These are phyloP conservation scores for Garrulus glandarius DNA, from an alignment of 2,797 vertebrate species.

Conservation along the genomic window DNA sequence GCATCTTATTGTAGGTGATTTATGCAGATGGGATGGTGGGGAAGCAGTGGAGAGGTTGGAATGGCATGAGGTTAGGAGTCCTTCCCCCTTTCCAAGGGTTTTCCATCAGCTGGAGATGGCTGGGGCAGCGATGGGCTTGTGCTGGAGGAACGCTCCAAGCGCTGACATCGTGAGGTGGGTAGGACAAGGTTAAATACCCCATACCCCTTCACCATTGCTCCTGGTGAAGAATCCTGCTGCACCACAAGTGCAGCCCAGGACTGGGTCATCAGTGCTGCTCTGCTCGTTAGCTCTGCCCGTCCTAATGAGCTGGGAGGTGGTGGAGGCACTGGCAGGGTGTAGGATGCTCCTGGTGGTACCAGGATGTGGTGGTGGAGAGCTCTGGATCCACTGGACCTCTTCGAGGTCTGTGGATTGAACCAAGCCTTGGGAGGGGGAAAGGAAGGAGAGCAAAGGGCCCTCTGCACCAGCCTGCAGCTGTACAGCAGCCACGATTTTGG, in stretches of 20 bases:
- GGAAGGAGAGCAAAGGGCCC: not conserved
- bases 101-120: rapidly evolving
- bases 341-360: not conserved
- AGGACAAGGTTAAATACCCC: not conserved
- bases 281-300: not conserved
- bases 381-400: rapidly evolving
- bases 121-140: not conserved
- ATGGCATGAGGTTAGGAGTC: not conserved
- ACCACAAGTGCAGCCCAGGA: rapidly evolving
- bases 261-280: rapidly evolving
- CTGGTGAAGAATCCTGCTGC: not conserved
- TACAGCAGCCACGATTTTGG: not conserved
- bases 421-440: not conserved
- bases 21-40: not conserved
- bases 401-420: rapidly evolving
- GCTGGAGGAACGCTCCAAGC: not conserved
- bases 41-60: not conserved
- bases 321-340: not conserved
- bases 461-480: rapidly evolving
- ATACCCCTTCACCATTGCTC: no score
- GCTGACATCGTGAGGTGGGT: rapidly evolving
- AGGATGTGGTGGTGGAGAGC: not conserved
- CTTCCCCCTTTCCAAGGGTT: not conserved
- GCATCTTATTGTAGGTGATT: rapidly evolving
- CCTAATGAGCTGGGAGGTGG: not conserved